These are phyloP conservation scores for Pyrgilauda ruficollis DNA, from an alignment of 2,113 vertebrate species.

Conservation along the genomic window DNA sequence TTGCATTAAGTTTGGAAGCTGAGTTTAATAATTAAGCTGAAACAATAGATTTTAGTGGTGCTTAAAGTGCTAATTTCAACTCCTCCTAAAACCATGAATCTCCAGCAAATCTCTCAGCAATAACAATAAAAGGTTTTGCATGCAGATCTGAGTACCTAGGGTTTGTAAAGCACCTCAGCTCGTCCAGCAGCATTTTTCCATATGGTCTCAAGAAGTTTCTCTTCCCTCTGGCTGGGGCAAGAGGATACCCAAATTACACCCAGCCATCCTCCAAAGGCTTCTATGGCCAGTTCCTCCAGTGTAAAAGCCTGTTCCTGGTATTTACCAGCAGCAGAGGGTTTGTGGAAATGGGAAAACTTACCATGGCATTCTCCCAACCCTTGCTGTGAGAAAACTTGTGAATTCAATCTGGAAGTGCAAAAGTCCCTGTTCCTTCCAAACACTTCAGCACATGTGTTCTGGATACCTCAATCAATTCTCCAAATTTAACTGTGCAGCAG, in stretches of 20 bases:
- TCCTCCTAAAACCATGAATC: not conserved
- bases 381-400: not conserved
- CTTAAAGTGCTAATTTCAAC: not conserved
- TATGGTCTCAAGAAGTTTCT: not conserved
- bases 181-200: not conserved
- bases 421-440: not conserved
- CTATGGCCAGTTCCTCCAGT: not conserved
- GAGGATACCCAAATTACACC: not conserved
- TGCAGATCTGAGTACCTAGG: fast-evolving
- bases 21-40: not conserved
- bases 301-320: not conserved
- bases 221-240: no score
- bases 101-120: not conserved
- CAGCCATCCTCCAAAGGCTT: not conserved
- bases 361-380: not conserved
- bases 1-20: not conserved
- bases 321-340: not conserved
- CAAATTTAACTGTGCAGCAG: not conserved
- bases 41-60: not conserved
- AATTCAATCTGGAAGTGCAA: not conserved
- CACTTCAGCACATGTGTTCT: fast-evolving
- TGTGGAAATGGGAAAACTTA: not conserved
- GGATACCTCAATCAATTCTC: not conserved
- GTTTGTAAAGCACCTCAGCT: not conserved
- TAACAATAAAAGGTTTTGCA: not conserved